Conservation (phyloP, 2,113 vertebrate genomes). For the Cyprinodon brontotheroides region DNA sequence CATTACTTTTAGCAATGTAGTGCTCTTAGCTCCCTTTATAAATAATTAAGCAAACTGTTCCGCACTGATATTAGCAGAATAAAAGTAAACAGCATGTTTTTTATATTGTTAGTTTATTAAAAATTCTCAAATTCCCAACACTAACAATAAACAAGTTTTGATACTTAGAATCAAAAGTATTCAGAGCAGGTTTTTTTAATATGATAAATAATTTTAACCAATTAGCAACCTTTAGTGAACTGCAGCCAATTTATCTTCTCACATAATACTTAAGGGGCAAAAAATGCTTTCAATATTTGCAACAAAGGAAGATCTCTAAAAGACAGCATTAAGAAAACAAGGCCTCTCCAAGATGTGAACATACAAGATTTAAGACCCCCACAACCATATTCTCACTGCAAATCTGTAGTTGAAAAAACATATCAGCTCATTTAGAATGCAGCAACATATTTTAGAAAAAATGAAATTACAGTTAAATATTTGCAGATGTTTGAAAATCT, state of each 20-base stretch:
- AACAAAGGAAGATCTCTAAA: neutral
- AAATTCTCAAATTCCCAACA: constrained; percentile 90
- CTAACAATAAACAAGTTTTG: constrained; percentile 85
- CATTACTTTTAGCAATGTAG: neutral
- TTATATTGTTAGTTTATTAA: constrained; percentile 85
- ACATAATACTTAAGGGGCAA: constrained; percentile 9
- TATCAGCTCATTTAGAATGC: constrained; percentile 60
- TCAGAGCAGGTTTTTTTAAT: constrained; percentile 57
- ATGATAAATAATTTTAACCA: constrained; percentile 65
- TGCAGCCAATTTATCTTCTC: constrained; percentile 3
- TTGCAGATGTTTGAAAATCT: constrained; percentile 56
- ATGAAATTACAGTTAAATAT: constrained; percentile 52
- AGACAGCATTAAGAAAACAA: neutral
- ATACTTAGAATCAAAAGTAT: constrained; percentile 57
- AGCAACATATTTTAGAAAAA: constrained; percentile 50
- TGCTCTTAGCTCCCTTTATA: neutral
- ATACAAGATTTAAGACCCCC: constrained; percentile 26
- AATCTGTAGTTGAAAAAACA: constrained; percentile 57
- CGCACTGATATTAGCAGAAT: neutral
- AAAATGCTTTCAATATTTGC: neutral
- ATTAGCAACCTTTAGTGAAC: constrained; percentile 80
- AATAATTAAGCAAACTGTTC: neutral
- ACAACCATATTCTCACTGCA: constrained; percentile 41
- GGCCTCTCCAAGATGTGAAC: constrained; percentile 6
- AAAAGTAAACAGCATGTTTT: neutral